Base-by-base conservation (phyloP, 2,797 vertebrate species). In the Sardinella longiceps region DNA sequence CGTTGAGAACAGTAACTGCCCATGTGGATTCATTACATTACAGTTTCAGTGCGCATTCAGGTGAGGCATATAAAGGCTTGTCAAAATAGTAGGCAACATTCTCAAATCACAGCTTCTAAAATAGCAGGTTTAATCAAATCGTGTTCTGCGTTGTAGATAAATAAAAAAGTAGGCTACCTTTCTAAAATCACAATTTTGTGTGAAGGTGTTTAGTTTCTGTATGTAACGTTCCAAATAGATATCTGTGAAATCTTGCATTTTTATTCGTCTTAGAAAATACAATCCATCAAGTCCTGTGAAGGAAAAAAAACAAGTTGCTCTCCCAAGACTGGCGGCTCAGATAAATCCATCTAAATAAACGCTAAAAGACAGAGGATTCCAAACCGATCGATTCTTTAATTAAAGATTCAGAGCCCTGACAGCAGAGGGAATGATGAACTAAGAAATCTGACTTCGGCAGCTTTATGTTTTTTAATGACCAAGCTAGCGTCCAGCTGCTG, bases 331-430 rank as follows among this genome's bases (percentile, higher is more conserved):
- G 83, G 87, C 87, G 89, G 81, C 56, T 63, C 85, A 74, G 85
- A 90, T 88, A 87, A 89, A 90, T 89, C 88, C 88, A 90, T 91
- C 89, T 85, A 87, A 90, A 91, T 87, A 90, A 87, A 89, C 82
- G 83, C 82, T 86, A 86, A 89, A 88, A 89, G 89, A 90, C 88
- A 89, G 88, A 84, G 84, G 86, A 87, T 86, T 87, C 85, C 85
- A 83, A 88, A 88, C 81, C 85, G 87, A 89, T 92, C 90, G 90
- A 92, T 92, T 89, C 82, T 93, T 93, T 93, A 90, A 92, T 89
- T 91, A 89, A 90, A 87, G 89, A 92, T 93, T 91, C 90, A 84
- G 85, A 87, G 84, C 83, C 87, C 80, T 91, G 90, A 89, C 90
- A 90, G 84, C 80, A 84, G 84, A 70, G 74, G 87, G 88, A 91